Conservation (phyloP, 1,140 invertebrate species). For the Lamellibrachia luymesi region DNA sequence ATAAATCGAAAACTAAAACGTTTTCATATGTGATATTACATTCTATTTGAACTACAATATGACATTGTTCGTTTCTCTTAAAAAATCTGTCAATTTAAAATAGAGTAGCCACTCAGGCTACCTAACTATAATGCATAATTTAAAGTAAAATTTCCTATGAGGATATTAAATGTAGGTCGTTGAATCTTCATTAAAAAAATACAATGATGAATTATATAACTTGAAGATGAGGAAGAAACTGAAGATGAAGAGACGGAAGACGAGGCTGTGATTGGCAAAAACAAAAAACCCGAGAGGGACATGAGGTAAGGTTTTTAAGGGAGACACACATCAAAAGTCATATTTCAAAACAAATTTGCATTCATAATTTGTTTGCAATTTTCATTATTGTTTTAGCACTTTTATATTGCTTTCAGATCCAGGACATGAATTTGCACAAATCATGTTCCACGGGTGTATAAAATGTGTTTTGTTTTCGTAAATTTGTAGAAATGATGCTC, state of each 20-base stretch:
- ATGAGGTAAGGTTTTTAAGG: background rate
- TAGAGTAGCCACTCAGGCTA: background rate
- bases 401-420: background rate
- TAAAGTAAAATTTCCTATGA: background rate
- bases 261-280: background rate
- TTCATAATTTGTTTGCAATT: background rate
- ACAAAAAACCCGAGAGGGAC: background rate
- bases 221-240: background rate
- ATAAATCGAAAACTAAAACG: background rate
- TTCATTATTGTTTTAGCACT: background rate
- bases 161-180: too few relatives aligned
- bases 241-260: background rate
- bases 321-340: too few relatives aligned
- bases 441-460: background rate
- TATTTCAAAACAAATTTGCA: background rate
- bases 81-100: background rate
- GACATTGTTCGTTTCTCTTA: background rate
- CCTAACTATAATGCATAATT: too few relatives aligned
- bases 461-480: too few relatives aligned
- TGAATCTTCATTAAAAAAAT: too few relatives aligned
- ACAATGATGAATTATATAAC: background rate
- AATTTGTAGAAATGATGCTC: too few relatives aligned
- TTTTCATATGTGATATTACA: background rate
- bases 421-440: background rate
- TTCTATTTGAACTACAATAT: background rate